These are phyloP conservation scores for Poecilia velifera DNA, from an alignment of 2,797 vertebrate species.

Conservation along the genomic window DNA sequence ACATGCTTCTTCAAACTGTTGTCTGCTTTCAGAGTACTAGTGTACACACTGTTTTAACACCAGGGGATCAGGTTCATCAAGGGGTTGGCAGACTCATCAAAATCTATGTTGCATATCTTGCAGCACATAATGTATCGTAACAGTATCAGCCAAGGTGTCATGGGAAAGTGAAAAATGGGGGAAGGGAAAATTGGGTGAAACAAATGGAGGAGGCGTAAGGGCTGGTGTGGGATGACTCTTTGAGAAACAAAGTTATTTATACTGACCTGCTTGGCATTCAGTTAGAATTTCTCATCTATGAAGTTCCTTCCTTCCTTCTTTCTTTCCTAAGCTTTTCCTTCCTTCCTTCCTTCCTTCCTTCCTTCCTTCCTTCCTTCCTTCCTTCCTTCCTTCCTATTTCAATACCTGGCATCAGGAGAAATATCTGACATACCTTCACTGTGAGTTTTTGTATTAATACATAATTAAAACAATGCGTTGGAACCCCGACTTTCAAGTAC, in stretches of 20 bases:
- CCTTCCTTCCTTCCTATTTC: background rate
- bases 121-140: constrained; percentile 53
- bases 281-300: background rate
- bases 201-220: constrained; percentile 23
- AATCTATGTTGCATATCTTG: constrained; percentile 73
- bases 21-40: constrained; percentile 11
- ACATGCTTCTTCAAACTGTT: constrained; percentile 9
- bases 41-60: constrained; percentile 17
- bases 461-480: background rate
- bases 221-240: constrained; percentile 29
- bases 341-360: too few species aligned
- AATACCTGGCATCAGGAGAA: background rate
- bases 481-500: background rate
- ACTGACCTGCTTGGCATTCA: constrained; percentile 14
- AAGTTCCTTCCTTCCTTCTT: background rate
- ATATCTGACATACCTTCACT: background rate
- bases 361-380: background rate
- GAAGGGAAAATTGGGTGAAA: constrained; percentile 1
- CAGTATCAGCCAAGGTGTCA: constrained; percentile 61
- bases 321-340: background rate
- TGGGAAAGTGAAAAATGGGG: background rate
- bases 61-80: constrained; percentile 62
- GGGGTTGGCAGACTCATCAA: constrained; percentile 77
- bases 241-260: constrained; percentile 41
- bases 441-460: background rate